phyloP scores from a whole-genome alignment of 2,113 vertebrate genomes.

The Anoura caudifer region DNA sequence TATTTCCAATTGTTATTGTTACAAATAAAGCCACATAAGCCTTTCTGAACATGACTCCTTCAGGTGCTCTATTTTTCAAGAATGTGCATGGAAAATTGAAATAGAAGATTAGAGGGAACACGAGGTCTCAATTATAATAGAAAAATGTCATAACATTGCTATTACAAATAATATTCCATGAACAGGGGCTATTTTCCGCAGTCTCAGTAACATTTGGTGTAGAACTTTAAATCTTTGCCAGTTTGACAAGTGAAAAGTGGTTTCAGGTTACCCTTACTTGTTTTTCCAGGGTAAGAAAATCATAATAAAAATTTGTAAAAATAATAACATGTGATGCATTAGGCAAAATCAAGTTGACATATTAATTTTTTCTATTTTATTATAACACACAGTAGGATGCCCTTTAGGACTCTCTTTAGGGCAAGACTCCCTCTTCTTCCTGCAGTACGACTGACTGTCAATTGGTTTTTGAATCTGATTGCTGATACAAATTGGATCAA shows the following conservation, averaged over 20 bases:
- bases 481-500: conserved; percentile 18
- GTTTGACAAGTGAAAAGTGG: not conserved
- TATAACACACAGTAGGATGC: not conserved
- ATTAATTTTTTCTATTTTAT: not conserved
- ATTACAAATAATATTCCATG: not conserved
- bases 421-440: not conserved
- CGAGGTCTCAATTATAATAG: not conserved
- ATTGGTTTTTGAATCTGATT: conserved; percentile 51
- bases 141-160: not conserved
- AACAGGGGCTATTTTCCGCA: not conserved
- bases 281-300: not conserved
- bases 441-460: not conserved
- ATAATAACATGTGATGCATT: not conserved
- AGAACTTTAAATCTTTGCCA: not conserved
- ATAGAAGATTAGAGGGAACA: not conserved
- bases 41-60: not conserved
- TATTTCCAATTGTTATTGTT: not conserved
- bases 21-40: not conserved
- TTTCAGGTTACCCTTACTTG: not conserved
- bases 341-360: not conserved
- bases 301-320: not conserved
- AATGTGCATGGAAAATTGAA: not conserved
- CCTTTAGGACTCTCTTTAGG: not conserved
- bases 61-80: not conserved
- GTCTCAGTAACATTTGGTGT: not conserved